These are phyloP conservation scores for Cygnus atratus DNA, from an alignment of 2,113 vertebrate species.

Conservation along the genomic window DNA sequence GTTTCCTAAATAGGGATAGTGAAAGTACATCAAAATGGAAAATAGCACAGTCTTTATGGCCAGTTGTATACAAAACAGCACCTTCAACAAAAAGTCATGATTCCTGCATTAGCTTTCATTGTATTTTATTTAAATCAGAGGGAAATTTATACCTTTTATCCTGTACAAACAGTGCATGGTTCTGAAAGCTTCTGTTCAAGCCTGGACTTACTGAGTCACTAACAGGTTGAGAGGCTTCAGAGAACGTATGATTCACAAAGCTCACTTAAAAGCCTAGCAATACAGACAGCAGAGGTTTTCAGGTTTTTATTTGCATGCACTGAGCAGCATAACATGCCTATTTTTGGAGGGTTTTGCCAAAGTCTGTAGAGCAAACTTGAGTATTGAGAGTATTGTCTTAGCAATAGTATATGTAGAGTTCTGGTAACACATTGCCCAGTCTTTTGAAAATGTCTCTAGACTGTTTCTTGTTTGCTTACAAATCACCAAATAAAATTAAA, in stretches of 20 bases:
- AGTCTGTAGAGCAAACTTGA: neutral
- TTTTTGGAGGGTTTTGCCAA: neutral
- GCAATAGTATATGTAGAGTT: neutral
- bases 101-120: neutral
- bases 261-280: neutral
- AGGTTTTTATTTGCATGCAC: neutral
- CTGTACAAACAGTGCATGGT: neutral
- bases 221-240: neutral
- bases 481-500: neutral
- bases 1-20: neutral
- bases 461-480: neutral
- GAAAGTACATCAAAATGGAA: neutral
- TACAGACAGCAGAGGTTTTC: neutral
- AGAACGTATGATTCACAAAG: neutral
- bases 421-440: neutral
- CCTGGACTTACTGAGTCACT: neutral
- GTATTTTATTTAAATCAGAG: neutral
- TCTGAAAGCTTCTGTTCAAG: neutral
- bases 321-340: neutral
- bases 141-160: neutral
- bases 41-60: neutral
- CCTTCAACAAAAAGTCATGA: neutral
- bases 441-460: neutral
- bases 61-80: neutral
- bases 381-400: neutral